Base-by-base conservation (phyloP, 1,140 invertebrate species). In the Drosophila elegans region DNA sequence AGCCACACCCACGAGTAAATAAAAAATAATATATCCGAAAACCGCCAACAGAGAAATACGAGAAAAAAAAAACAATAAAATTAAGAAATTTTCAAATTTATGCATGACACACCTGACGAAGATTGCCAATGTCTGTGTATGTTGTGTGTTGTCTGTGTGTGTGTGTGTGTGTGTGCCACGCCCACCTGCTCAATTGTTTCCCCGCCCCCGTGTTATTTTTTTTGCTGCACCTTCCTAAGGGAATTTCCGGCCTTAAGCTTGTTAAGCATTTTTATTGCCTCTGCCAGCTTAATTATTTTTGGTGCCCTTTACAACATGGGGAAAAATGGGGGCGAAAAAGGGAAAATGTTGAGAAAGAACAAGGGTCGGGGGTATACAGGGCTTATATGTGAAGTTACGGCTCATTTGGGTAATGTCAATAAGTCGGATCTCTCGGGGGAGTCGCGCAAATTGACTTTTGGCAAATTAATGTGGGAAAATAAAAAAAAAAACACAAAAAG, bases 61-160 rank as follows among this genome's bases (percentile, higher is more conserved):
- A 49, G 41, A 54, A 60, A 60, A 79, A 41, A 5, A 57, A 82
- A 82, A 83, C 80, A 88, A 89, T 89, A 84, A 88, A 88, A 89
- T 88, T 89, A 83, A 83, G 83, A 89, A 88, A 88, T 89, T 83
- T 89, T 74, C 71, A 62, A 88, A 88, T 88, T 83, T 89, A 88
- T 88, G 79, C 83, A 79, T 76, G 59, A 82, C 67, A 88, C 83
- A 88, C 83, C 83, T 88, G 83, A 74, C 81, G 48, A 73, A 59
- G 55, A 51, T 49, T 41, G 45, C 51, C 39, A 56, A 69, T 48
- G 11, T 21, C 21, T 45, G 48, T 45, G 38, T 29, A 45, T 54
- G 36, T 53, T 21, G 42, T 21, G n/a, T n/a, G n/a, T n/a, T n/a
- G n/a, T n/a, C 21, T 45, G 48, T 45, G 38, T 21, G 51, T 54